Base-by-base conservation (phyloP, 92 coral and sea anemone genomes). In the Hydrozoanthus gracilis region DNA sequence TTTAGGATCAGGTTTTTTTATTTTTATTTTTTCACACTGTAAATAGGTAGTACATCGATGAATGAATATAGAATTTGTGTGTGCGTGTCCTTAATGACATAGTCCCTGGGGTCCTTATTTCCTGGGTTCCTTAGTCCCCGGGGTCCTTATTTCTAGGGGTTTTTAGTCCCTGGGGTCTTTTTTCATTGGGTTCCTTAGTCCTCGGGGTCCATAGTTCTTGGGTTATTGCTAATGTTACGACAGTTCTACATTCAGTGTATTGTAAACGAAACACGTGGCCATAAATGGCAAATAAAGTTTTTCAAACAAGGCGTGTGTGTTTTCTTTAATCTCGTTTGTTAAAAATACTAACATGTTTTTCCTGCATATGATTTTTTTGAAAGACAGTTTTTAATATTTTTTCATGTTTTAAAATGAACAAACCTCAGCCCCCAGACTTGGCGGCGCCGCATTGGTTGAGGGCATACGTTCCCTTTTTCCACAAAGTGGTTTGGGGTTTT, bases 81-180 rank as follows among this genome's bases (percentile, higher is more conserved):
- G 60, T 54, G 60, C 60, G 60, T 54, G 60, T 54, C 60, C 2
- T 54, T 54, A 3, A 54, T 54, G 6, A 62, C 71, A 12, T 65
- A 65, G 27, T 17, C 39, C 71, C 71, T 17, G 71, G 71, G 71
- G 71, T 65, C 71, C 71, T 58, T 58, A 58, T n/a, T n/a, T n/a
- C n/a, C n/a, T n/a, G n/a, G n/a, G n/a, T n/a, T n/a, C n/a, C n/a
- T 65, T 65, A 65, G 71, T 17, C 39, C 71, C 71, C 39, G 71
- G 71, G 20, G 71, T 18, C 71, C 71, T 65, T 2, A 65, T 15
- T 65, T 18, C 18, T 39, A 12, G 71, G 71, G 71, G n/a, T 17
- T 17, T 17, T 17, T 65, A 65, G 71, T 18, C 71, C 71, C 71
- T 65, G 71, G 71, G 71, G 71, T 17, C 71, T 39, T 65, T 65